Percentiles rank a stretch among this genome's conserved stretches.
Evolutionary conservation across 2,888 invertebrate species (phyloP).

Genomic region (Phortica okadai): DNA sequence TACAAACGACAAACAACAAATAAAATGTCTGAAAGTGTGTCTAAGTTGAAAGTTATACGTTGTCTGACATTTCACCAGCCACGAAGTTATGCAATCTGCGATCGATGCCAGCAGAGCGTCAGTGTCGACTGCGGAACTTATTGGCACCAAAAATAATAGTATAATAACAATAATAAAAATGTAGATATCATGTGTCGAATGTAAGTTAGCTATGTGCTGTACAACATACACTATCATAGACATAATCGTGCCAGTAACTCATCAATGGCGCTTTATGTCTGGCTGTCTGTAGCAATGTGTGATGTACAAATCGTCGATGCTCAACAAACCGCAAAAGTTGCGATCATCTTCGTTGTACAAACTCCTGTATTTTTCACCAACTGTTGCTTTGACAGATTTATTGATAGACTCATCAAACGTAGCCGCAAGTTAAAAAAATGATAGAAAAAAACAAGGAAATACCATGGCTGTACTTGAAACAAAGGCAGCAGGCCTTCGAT

Average conservation of each 20-base stretch:
- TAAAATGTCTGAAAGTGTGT: background rate
- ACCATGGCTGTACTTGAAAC: background rate
- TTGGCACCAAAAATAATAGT: background rate
- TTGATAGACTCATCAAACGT: background rate
- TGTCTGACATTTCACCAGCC: background rate
- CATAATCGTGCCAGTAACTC: background rate
- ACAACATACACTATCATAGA: background rate
- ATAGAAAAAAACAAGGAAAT: slow-evolving; percentile 4
- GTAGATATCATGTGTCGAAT: background rate
- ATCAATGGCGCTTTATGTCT: background rate
- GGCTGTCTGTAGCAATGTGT: background rate
- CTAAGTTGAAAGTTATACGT: background rate
- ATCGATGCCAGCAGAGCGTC: background rate
- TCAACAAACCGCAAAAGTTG: background rate
- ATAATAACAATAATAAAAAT: background rate
- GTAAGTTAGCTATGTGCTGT: background rate
- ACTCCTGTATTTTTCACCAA: background rate
- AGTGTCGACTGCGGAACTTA: background rate
- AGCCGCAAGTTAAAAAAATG: background rate
- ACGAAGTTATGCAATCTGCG: background rate
- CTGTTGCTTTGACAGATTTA: background rate
- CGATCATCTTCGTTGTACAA: background rate
- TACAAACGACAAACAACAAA: too few relatives aligned
- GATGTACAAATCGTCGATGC: background rate
- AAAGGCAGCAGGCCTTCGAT: slow-evolving; percentile 5